These are phyloP conservation scores for Solenopsis fugax DNA, from an alignment of 1,140 invertebrate species.

Conservation along the genomic window DNA sequence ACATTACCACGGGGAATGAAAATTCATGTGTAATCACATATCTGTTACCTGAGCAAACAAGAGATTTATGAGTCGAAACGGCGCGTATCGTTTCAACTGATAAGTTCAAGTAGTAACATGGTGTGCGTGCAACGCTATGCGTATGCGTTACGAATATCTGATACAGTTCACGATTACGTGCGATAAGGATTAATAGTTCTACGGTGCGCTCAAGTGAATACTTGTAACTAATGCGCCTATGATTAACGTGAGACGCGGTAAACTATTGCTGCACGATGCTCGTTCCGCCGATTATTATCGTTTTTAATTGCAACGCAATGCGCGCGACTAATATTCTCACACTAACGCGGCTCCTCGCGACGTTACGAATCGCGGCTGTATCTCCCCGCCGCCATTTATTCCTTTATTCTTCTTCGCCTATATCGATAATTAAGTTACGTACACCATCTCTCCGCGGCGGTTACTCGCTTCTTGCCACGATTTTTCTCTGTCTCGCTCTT, in stretches of 20 bases:
- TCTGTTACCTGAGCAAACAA: constrained; percentile 45
- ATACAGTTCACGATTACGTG: constrained; percentile 33
- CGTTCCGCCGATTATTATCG: constrained; percentile 63
- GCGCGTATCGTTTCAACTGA: constrained; percentile 31
- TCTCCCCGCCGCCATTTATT: constrained; percentile 78
- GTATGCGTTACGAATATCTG: constrained; percentile 3
- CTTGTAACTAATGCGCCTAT: constrained; percentile 45
- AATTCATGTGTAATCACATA: constrained; percentile 12
- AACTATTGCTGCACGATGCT: constrained; percentile 51
- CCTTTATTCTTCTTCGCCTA: constrained; percentile 68
- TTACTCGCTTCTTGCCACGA: constrained; percentile 61
- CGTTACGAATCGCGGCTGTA: constrained; percentile 37
- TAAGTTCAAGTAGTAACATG: constrained; percentile 37
- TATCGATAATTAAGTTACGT: constrained; percentile 80
- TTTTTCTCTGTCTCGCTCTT: constrained; percentile 44
- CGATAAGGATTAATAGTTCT: constrained; percentile 55
- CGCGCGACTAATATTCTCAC: constrained; percentile 47
- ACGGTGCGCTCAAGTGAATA: constrained; percentile 18
- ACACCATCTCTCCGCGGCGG: constrained; percentile 54
- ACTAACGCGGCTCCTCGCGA: constrained; percentile 30
- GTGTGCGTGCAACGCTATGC: constrained; percentile 13
- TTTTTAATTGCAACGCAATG: constrained; percentile 59
- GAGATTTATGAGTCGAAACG: constrained; percentile 4
- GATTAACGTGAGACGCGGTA: constrained; percentile 51
- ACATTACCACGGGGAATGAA: constrained; percentile 29